phyloP scores from a whole-genome alignment of 2,797 vertebrate species.

The Sphaeramia orbicularis region DNA sequence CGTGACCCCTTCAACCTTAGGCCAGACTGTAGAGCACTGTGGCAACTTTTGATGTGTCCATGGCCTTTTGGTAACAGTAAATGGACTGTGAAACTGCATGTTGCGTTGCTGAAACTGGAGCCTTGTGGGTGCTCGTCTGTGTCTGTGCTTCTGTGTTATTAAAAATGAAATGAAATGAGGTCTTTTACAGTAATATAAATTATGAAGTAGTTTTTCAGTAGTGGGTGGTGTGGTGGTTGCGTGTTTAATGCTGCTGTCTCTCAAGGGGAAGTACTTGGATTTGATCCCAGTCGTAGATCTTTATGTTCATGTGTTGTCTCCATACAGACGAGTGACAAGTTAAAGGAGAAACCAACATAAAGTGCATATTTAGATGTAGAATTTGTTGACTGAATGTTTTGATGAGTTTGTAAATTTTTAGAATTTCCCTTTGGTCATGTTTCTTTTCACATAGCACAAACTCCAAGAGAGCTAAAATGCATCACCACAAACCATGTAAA shows the following conservation, averaged over 20 bases:
- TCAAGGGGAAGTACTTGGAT: conserved; percentile 15
- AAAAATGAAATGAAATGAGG: conserved; percentile 46
- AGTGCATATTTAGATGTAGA: no score
- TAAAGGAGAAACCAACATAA: neutral
- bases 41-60: conserved; percentile 57
- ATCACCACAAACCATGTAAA: no score
- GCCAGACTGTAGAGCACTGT: conserved; percentile 35
- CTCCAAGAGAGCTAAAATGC: neutral
- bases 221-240: conserved; percentile 19
- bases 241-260: conserved; percentile 23
- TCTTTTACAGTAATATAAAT: conserved; percentile 58
- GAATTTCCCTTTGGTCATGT: no score
- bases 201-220: conserved; percentile 39
- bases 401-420: no score
- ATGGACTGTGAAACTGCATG: conserved; percentile 73
- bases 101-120: conserved; percentile 59
- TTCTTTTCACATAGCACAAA: neutral
- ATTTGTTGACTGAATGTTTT: no score
- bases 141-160: conserved; percentile 51
- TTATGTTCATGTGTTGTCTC: conserved; percentile 7
- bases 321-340: neutral
- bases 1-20: conserved; percentile 50
- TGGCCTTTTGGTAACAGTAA: conserved; percentile 61
- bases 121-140: conserved; percentile 50
- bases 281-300: neutral